These are phyloP conservation scores for Anhinga rufa DNA, from an alignment of 2,113 vertebrate species.

Conservation along the genomic window DNA sequence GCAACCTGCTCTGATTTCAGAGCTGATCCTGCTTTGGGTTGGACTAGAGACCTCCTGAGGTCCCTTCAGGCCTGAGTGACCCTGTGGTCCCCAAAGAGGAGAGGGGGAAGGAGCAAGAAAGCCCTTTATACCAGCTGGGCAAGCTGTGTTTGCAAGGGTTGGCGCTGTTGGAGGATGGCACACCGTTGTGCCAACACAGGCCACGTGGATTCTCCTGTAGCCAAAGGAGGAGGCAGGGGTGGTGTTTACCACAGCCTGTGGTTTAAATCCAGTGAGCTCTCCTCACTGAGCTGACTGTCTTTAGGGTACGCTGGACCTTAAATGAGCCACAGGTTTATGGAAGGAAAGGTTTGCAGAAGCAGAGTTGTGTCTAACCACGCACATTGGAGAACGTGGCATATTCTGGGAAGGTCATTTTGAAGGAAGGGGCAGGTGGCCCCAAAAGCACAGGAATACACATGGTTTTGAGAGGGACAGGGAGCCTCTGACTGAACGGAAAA, in stretches of 20 bases:
- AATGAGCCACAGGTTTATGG: background rate
- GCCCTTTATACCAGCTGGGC: background rate
- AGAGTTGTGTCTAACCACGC: background rate
- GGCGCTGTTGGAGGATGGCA: background rate
- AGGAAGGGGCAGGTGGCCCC: background rate
- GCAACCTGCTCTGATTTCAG: background rate
- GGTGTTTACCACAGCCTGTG: background rate
- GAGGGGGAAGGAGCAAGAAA: background rate
- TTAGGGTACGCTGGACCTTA: background rate
- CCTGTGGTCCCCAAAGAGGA: background rate
- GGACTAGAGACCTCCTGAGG: background rate
- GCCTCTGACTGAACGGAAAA: background rate
- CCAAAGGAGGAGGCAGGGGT: background rate
- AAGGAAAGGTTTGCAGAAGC: background rate
- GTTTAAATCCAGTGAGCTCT: background rate
- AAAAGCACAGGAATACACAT: background rate
- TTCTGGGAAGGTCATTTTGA: background rate
- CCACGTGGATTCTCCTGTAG: background rate
- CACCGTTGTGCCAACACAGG: fast-evolving
- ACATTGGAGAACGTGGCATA: background rate
- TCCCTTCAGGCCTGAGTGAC: background rate
- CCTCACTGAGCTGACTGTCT: background rate
- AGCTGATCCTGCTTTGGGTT: background rate
- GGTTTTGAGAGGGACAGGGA: background rate
- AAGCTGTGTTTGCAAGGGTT: background rate